A percentile compares a stretch with the other conserved stretches of the same genome.
Evolutionary conservation across 2,888 invertebrate species (phyloP).

Genomic region (Therioaphis trifolii): DNA sequence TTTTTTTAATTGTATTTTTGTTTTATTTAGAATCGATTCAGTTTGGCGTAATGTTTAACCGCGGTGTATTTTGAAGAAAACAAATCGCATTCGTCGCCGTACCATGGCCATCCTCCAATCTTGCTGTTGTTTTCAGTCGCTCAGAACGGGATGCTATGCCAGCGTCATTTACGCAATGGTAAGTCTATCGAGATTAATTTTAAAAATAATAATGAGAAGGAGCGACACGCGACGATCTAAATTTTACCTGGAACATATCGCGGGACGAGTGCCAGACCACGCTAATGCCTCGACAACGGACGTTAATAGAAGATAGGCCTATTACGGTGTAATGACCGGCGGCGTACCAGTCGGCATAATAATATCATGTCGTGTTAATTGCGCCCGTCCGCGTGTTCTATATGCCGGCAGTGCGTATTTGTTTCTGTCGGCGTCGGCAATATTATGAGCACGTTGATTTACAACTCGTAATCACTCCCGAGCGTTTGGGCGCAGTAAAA

Average conservation of each 20-base stretch:
- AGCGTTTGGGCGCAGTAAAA: too few species aligned
- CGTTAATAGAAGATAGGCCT: background rate
- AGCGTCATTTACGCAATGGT: slow-evolving; percentile 80
- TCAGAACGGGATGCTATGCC: slow-evolving; percentile 80
- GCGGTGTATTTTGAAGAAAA: slow-evolving; percentile 32
- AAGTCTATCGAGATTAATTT: slow-evolving; percentile 68
- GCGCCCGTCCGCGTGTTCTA: too few species aligned
- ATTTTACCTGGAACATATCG: slow-evolving; percentile 11
- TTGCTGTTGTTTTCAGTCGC: slow-evolving; percentile 82
- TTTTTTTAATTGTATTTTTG: slow-evolving; percentile 3
- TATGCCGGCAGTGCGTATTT: too few species aligned
- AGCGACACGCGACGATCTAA: background rate
- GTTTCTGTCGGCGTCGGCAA: too few species aligned
- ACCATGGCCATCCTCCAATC: slow-evolving; percentile 80
- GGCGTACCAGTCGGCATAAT: too few species aligned
- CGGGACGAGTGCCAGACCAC: slow-evolving; percentile 11
- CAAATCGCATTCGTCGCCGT: slow-evolving; percentile 5
- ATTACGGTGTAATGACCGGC: background rate
- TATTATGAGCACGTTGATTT: too few species aligned
- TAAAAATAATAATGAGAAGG: slow-evolving; percentile 13
- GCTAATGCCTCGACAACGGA: background rate
- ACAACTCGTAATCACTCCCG: too few species aligned
- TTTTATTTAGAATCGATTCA: slow-evolving; percentile 32
- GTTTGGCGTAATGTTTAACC: background rate
- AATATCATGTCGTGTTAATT: too few species aligned